phyloP scores from a whole-genome alignment of 2,113 vertebrate genomes.

The Mormyrus lacerda region DNA sequence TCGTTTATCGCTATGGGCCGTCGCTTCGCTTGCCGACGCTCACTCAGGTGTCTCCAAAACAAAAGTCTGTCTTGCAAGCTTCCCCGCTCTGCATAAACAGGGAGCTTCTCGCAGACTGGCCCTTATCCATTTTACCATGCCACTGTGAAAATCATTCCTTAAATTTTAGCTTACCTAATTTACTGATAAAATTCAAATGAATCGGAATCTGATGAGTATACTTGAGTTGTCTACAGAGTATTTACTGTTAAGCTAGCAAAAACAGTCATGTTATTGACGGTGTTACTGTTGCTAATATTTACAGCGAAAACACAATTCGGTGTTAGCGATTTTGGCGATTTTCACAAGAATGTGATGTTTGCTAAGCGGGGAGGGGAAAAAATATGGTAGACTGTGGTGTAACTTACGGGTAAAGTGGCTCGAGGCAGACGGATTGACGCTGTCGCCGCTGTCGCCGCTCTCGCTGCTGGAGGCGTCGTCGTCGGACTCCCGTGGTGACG shows the following conservation, averaged over 20 bases:
- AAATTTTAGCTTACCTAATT: background rate
- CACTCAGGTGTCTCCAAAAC: background rate
- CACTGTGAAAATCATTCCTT: background rate
- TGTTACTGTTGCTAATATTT: background rate
- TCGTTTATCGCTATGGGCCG: background rate
- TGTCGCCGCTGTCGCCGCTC: constrained; percentile 89
- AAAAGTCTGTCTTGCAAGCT: background rate
- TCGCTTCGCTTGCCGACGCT: background rate
- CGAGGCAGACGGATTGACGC: constrained; percentile 79
- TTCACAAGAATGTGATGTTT: background rate
- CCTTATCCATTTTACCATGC: background rate
- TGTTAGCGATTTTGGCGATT: background rate
- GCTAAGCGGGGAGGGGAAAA: background rate
- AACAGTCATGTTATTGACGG: background rate
- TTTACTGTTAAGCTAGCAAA: background rate
- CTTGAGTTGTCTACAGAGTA: background rate
- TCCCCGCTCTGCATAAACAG: background rate
- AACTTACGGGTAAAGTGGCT: constrained; percentile 79
- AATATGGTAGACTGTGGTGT: background rate
- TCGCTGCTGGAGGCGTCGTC: constrained; percentile 88
- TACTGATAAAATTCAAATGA: background rate
- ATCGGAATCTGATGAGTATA: background rate
- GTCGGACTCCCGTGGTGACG: constrained; percentile 74
- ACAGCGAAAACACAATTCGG: background rate
- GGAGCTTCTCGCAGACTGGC: background rate